Evolutionary conservation across 1,140 invertebrate species (phyloP).

Genomic region (Asbolus verrucosus): DNA sequence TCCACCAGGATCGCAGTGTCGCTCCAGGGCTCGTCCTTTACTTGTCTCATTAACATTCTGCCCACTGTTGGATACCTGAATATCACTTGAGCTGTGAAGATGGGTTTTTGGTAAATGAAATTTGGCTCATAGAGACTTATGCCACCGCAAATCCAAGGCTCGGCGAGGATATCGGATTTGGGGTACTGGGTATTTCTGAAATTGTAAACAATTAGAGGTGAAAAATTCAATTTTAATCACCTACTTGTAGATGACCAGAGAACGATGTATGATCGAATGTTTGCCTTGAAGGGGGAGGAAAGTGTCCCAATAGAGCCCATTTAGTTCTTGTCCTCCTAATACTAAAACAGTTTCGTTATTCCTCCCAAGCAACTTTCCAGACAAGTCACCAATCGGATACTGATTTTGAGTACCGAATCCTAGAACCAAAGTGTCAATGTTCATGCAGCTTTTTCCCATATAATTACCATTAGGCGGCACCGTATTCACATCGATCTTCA

Average conservation of each 20-base stretch:
- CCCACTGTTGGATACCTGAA: slow-evolving; percentile 91
- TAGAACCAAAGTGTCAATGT: slow-evolving; percentile 57
- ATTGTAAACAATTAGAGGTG: no score
- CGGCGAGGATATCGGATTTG: slow-evolving; percentile 62
- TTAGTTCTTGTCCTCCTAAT: slow-evolving; percentile 77
- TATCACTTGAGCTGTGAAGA: slow-evolving; percentile 79
- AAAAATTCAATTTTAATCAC: no score
- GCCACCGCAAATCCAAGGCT: slow-evolving; percentile 77
- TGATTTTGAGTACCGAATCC: slow-evolving; percentile 86
- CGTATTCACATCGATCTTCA: slow-evolving; percentile 68
- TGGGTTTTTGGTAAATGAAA: slow-evolving; percentile 76
- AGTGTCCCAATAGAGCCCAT: slow-evolving; percentile 83
- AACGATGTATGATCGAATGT: slow-evolving; percentile 83
- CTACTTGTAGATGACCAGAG: slow-evolving; percentile 86
- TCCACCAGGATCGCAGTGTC: slow-evolving; percentile 85
- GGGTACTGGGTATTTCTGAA: slow-evolving; percentile 59
- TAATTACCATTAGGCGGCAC: slow-evolving; percentile 74
- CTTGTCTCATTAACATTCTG: slow-evolving; percentile 85
- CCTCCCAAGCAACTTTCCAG: slow-evolving; percentile 84
- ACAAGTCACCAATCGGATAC: slow-evolving; percentile 89
- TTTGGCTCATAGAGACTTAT: slow-evolving; percentile 74
- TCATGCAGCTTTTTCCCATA: slow-evolving; percentile 7
- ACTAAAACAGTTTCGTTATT: slow-evolving; percentile 77
- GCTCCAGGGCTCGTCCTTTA: slow-evolving; percentile 77
- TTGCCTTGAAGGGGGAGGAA: slow-evolving; percentile 87